Evolutionary conservation across 2,113 vertebrate species (phyloP), one percentile per base, ranked within the genome.

Genomic region (Tinamus guttatus): DNA sequence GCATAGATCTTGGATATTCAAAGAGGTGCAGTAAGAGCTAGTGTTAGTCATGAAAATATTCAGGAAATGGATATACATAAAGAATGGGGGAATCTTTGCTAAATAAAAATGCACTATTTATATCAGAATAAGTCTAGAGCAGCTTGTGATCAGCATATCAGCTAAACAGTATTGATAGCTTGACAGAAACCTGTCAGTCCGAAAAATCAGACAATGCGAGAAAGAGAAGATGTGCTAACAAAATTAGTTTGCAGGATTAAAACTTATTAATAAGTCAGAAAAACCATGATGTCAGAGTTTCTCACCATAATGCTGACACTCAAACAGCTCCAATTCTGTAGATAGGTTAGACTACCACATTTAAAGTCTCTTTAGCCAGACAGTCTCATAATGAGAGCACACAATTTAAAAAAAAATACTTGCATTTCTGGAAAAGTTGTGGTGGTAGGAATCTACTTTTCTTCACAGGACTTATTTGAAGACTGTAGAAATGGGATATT

Each of bases 231-330:
- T 20, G 20, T 49, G 76, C 87, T 91, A 93, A 90, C 69, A 95
- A 96, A 97, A 94, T 65, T 85, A 93, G 81, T 96, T 93, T 90
- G n/a, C 85, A 79, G 77, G 87, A 95, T 96, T 96, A 97, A 94
- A 97, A 96, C 40, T 36, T 94, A 95, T 73, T 96, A 91, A 64
- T 95, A 78, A 97, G 89, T 96, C 90, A 95, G 87, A 97, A 96
- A 96, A 93, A 65, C 91, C 91, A 78, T 94, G 77, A 93, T 75
- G 71, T 96, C 94, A 97, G 90, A 95, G 87, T 93, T 97, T 95
- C 80, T 95, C 85, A 83, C 82, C 5, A 1, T 94, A 95, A 91
- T 96, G 85, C 94, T 97, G 97, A 86, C 94, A 97, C 92, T 68
- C 91, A 97, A 95, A 86, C 70, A 90, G 51, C 91, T 96, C 90